Evolutionary conservation across 92 coral and sea anemone species (phyloP), one percentile per base, ranked within the genome.

Genomic region (Phenganax stokvisi): DNA sequence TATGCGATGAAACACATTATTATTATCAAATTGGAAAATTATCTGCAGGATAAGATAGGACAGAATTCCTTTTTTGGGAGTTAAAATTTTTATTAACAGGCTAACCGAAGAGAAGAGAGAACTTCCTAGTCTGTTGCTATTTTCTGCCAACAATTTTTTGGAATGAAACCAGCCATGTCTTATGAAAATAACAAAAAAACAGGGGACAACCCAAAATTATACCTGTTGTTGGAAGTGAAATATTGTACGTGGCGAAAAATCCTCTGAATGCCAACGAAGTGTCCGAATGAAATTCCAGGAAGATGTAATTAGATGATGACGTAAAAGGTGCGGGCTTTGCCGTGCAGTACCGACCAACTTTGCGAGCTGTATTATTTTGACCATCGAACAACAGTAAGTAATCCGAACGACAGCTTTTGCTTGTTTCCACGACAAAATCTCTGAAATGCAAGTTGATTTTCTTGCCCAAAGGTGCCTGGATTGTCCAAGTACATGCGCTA

Each of bases 331-430:
- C 92, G 29, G 97, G 96, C 60, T 16, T 51, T 2, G 51, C 56
- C 57, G 89, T 89, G 86, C 99, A 96, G 69, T 90, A 92, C 16
- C 84, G 89, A 15, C 99, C 97, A 59, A 96, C 85, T 44, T 79
- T 56, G 6, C 64, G 53, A 10, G 89, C 86, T 0, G 71, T 62
- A 8, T 71, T 56, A 76, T 83, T 76, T 15, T 61, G 56, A 20
- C 99, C 99, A 82, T 96, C 99, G 79, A 60, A 92, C 29, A 92
- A 82, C 77, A 25, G 84, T 8, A 96, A 84, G 61, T 71, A 58
- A 82, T 96, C 99, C 66, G 57, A 53, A 1, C 13, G 1, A 57
- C 99, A 96, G 0, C 80, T 80, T 61, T 16, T 44, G 25, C 62
- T 57, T n/a, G 85, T 81, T 83, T 96, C 99, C 3, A 87, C 31